Evolutionary conservation across 1,140 invertebrate genomes (phyloP), one percentile per base, ranked within the genome.

Genomic region (Leptinotarsa defecta): DNA sequence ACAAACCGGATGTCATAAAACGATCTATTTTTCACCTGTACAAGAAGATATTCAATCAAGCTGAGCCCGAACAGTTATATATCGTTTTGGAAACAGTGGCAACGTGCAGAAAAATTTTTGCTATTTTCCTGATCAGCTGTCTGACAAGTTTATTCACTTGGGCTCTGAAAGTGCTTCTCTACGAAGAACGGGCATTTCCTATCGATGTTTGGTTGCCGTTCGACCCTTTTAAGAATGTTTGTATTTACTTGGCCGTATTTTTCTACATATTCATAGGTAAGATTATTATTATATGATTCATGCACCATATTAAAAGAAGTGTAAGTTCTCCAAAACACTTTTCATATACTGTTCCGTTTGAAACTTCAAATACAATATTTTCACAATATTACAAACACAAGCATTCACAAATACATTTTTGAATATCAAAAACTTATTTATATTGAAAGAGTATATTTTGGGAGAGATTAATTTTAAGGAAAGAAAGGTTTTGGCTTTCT

Each of bases 181-280:
- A 73, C 19, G 48, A 74, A 57, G 61, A 74, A 13, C 27, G 71
- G 19, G 74, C 19, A 49, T 76, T 76, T 62, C 75, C 75, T 4
- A 76, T 61, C 27, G 72, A 76, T 22, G 34, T 76, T 15, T 76
- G 75, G 75, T 48, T 76, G 24, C 75, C 75, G 3, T 76, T 73
- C 64, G 67, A 76, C 15, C 64, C 75, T 2, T 57, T 61, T 13
- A 27, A 68, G 15, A 11, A 68, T 52, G 52, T 65, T 6, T 34
- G 8, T 27, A 27, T 76, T 49, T 65, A 73, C 43, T 62, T 34
- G 34, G 11, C 27, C 13, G 71, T 76, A 62, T 76, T 72, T 34
- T 15, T 61, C 2, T 76, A 22, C 20, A 48, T 62, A 27, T 72
- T 57, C 15, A 2, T 72, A 19, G 22, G 71, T 72, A 72, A 72